These are phyloP conservation scores for Circaetus gallicus DNA, from an alignment of 2,113 vertebrate species.

Conservation along the genomic window DNA sequence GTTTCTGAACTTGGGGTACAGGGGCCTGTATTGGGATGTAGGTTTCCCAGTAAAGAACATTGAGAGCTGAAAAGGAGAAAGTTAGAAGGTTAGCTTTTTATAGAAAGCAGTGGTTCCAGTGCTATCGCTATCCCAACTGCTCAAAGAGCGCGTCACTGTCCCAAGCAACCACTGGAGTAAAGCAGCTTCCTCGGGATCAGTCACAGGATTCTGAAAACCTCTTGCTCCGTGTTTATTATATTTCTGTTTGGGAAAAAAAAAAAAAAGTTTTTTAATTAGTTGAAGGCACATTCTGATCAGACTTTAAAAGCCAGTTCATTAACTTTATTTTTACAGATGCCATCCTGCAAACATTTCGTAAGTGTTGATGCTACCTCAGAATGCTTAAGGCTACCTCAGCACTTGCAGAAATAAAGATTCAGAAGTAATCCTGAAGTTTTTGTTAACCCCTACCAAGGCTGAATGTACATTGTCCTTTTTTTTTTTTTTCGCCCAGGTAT, in stretches of 20 bases:
- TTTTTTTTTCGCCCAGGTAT: background rate
- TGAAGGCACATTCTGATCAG: background rate
- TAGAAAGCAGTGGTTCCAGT: background rate
- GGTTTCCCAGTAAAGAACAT: background rate
- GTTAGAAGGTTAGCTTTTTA: background rate
- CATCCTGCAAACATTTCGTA: background rate
- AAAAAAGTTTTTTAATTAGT: background rate
- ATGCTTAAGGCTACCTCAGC: background rate
- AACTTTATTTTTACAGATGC: background rate
- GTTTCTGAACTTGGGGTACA: background rate
- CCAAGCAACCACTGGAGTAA: background rate
- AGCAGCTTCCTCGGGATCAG: background rate
- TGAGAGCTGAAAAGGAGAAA: background rate
- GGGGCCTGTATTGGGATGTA: background rate
- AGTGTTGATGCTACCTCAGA: background rate
- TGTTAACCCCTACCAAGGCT: background rate
- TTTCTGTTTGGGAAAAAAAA: background rate
- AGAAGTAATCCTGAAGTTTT: background rate
- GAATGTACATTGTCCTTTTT: background rate
- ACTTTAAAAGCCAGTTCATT: background rate
- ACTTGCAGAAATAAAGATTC: background rate
- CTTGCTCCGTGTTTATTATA: background rate
- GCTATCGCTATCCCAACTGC: accelerated
- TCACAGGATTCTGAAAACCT: background rate
- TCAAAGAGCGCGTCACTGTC: background rate